Base-by-base conservation (phyloP, 2,113 vertebrate species). In the Nasalis larvatus region DNA sequence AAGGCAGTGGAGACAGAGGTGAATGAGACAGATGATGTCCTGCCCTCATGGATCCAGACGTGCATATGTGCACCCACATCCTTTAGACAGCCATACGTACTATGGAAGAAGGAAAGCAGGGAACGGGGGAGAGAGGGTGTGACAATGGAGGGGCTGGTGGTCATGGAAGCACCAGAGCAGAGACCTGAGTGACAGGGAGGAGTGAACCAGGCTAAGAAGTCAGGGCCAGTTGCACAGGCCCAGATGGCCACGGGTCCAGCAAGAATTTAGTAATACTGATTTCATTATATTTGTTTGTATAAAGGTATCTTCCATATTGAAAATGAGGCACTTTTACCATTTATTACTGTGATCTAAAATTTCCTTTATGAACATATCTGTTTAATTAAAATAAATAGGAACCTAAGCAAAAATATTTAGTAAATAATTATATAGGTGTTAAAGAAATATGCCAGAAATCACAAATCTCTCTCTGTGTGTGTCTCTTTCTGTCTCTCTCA, bases 361-460 rank as follows among this genome's bases (percentile, higher is more conserved):
- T 89, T 78, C 60, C 42, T 83, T 88, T 83, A 90, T 81, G 88
- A 87, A 87, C 20, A 54, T 52, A 32, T 77, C n/a, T 86, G 32
- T 69, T 92, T 92, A 68, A 89, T 90, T 60, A 96, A 95, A 92
- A 97, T 66, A 94, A 91, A 89, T 69, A 86, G 58, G 66, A 96
- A 5, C 47, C 49, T 78, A 82, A 42, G 47, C 89, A 95, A 81
- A 95, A 89, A 68, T 83, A 80, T 27, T 68, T 86, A 91, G 83
- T 49, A 87, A 93, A 78, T 83, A 86, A 91, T 86, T 83, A 74
- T 42, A 92, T 32, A 89, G n/a, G 77, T 91, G n/a, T 52, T 86
- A 90, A 84, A 88, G n/a, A 54, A 97, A 93, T 47, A 69, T n/a
- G 52, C 45, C 45, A 68, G 73, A 81, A 85, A 92, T 85, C 30